Evolutionary conservation across 2,113 vertebrate genomes (phyloP).

Genomic region (Piprites chloris): DNA sequence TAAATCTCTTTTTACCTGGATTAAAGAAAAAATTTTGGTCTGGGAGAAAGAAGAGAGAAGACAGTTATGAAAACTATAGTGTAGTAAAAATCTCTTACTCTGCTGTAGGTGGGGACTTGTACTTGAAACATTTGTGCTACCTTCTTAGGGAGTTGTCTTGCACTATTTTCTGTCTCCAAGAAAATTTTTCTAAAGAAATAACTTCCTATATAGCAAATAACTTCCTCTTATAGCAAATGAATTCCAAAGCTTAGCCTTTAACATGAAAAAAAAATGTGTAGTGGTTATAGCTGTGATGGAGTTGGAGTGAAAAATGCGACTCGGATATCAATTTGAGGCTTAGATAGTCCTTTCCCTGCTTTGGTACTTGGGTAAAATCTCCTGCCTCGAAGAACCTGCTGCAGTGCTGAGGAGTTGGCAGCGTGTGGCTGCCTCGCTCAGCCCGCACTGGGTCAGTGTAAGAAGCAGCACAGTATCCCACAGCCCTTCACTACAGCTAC

Average conservation of each 20-base stretch:
- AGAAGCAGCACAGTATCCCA: not conserved
- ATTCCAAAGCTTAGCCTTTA: not conserved
- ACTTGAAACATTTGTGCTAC: not conserved
- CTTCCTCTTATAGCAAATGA: not conserved
- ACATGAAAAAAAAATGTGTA: not conserved
- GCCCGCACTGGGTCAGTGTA: not conserved
- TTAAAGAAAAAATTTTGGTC: not conserved
- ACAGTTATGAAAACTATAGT: not conserved
- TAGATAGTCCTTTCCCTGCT: not conserved
- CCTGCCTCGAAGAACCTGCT: not conserved
- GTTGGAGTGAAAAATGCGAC: not conserved
- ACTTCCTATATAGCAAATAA: not conserved
- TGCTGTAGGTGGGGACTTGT: not conserved
- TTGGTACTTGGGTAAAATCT: not conserved
- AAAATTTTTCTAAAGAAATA: not conserved
- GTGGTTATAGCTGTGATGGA: not conserved
- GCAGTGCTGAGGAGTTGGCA: not conserved
- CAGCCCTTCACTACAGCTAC: not conserved
- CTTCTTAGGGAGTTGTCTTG: not conserved
- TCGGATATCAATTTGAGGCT: not conserved
- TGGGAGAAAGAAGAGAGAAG: not conserved
- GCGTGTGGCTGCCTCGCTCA: accelerated
- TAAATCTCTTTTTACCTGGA: not conserved
- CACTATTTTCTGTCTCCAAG: not conserved
- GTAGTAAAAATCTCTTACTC: not conserved